Base-by-base conservation (phyloP, 2,797 vertebrate species). In the Liasis olivaceus region DNA sequence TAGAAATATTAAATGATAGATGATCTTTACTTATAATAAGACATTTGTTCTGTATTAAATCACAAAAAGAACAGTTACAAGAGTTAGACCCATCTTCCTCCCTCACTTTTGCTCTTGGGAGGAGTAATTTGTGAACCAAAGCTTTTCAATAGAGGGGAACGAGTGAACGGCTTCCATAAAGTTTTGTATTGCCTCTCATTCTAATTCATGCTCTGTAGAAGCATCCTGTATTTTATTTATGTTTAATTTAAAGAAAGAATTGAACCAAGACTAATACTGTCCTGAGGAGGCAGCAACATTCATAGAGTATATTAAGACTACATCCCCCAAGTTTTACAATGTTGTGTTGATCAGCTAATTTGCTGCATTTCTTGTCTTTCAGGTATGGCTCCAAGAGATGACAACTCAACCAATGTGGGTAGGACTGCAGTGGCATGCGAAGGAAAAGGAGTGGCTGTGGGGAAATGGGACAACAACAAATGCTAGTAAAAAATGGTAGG, bases 351-450 rank as follows among this genome's bases (percentile, higher is more conserved):
- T 90, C 72, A 51, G 11, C n/a, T 91, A 24, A 47, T 47, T 47
- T 81, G 24, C 0, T 11, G 56, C 86, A 60, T 54, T 63, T 63
- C n/a, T 89, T 91, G 17, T 28, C 28, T 60, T 89, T 26, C 36
- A 94, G 93, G 24, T 3, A 2, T 94, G 93, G 93, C 12, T 94
- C 42, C 66, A 66, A 81, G 26, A 81, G 15, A 94, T 91, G 90
- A 93, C 84, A 63, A 89, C 20, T 77, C 42, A 64, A 86, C 90
- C 85, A 26, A 77, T 58, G 15, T 94, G 93, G 93, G 64, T 94
- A 81, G 93, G 93, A 89, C 91, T 94, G 64, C 56, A 58, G 26
- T 86, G 93, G 92, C 17, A 90, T 24, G 13, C 36, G 51, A 3
- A 26, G 4, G 8, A n/a, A 22, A n/a, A 3, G 24, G 62, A 28